A percentile compares a stretch with the other conserved stretches of the same genome.
phyloP scores from a whole-genome alignment of 53 echinoderm and acorn worm genomes.

The Zoroaster sp. region DNA sequence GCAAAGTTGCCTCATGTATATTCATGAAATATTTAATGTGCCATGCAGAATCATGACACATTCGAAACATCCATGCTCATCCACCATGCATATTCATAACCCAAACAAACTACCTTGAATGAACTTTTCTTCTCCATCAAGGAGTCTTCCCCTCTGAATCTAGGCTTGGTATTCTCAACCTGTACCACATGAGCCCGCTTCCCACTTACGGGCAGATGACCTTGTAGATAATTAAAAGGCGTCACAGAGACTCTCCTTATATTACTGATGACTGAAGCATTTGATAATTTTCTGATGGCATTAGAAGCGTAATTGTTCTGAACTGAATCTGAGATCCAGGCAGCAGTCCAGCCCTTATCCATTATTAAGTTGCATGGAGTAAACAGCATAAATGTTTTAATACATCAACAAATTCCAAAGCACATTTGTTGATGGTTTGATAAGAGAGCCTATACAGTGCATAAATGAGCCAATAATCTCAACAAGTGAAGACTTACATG shows the following conservation, averaged over 20 bases:
- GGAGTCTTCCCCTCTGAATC: conserved; percentile 18
- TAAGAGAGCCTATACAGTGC: too few species aligned
- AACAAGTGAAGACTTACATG: too few species aligned
- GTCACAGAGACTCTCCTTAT: not conserved
- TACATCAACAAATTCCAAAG: not conserved
- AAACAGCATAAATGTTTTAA: not conserved
- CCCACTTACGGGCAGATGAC: not conserved
- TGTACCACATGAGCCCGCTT: not conserved
- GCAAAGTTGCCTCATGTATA: not conserved
- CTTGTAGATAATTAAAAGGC: not conserved
- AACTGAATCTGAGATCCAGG: not conserved
- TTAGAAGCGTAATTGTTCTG: not conserved
- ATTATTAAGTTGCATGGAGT: not conserved
- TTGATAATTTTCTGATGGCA: not conserved
- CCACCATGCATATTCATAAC: conserved; percentile 16
- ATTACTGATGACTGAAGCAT: not conserved
- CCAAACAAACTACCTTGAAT: conserved; percentile 18
- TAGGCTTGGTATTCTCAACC: not conserved
- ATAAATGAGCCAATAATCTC: too few species aligned
- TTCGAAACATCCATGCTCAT: too few species aligned
- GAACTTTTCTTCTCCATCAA: conserved; percentile 30
- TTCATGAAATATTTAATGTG: too few species aligned
- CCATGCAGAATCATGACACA: too few species aligned
- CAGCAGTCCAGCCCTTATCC: conserved; percentile 1
- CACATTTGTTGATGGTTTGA: too few species aligned